A percentile compares a stretch with the other conserved stretches of the same genome.
phyloP scores from a whole-genome alignment of 2,797 vertebrate species.

The Tenualosa thibaudeaui region DNA sequence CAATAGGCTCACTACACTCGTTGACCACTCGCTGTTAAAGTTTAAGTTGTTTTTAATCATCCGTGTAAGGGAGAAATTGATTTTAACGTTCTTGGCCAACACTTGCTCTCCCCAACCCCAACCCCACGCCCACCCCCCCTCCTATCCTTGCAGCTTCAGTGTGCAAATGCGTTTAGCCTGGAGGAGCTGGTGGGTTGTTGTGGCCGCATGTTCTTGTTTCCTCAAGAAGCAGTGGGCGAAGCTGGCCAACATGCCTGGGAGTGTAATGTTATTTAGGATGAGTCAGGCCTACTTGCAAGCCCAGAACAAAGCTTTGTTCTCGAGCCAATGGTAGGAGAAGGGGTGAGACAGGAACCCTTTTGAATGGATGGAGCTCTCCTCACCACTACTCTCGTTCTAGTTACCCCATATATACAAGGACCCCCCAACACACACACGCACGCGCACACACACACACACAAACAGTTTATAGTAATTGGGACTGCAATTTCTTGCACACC shows the following conservation, averaged over 20 bases:
- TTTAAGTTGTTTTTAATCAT: constrained; percentile 28
- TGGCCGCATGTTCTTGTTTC: constrained; percentile 60
- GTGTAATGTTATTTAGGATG: constrained; percentile 63
- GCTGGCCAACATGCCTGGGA: constrained; percentile 64
- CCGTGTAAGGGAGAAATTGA: constrained; percentile 42
- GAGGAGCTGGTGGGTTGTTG: constrained; percentile 67
- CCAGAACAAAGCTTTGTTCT: constrained; percentile 65
- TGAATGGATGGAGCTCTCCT: constrained; percentile 21
- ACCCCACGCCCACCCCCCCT: neutral
- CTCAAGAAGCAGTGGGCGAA: constrained; percentile 59
- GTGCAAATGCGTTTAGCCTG: constrained; percentile 52
- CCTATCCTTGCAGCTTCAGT: constrained; percentile 46
- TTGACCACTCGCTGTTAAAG: constrained; percentile 36
- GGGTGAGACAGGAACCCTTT: constrained; percentile 35
- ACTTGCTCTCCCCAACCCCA: neutral
- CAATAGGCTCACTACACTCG: constrained; percentile 33
- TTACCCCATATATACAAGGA: neutral
- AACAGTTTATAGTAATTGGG: neutral
- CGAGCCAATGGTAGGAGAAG: constrained; percentile 54
- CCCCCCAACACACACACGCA: neutral
- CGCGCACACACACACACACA: neutral
- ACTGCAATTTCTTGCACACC: neutral
- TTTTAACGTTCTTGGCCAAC: constrained; percentile 40
- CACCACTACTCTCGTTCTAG: neutral
- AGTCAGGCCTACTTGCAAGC: constrained; percentile 51